Evolutionary conservation across 2,888 invertebrate species (phyloP).

Genomic region (Imbricaverruca yamaguchii): DNA sequence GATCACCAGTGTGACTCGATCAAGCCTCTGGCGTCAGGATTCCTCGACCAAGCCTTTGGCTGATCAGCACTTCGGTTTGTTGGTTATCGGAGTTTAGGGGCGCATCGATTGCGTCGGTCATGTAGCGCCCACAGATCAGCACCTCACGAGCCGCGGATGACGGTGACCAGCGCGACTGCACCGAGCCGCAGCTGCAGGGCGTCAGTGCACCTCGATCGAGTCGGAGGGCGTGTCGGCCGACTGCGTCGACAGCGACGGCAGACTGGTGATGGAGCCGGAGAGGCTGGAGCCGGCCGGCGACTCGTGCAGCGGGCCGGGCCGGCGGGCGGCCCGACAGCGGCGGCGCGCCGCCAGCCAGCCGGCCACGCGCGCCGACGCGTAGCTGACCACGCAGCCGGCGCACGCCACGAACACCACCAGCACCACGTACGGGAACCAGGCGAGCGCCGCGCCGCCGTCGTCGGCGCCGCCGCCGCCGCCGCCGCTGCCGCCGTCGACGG

Average conservation of each 20-base stretch:
- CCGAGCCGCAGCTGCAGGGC: background rate
- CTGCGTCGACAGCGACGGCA: background rate
- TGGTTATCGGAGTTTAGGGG: no score
- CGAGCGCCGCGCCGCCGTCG: slow-evolving; percentile 25
- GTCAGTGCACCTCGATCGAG: slow-evolving; percentile 6
- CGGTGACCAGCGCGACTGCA: background rate
- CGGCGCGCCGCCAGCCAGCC: slow-evolving; percentile 75
- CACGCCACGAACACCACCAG: slow-evolving; percentile 75
- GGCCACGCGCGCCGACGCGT: slow-evolving; percentile 53
- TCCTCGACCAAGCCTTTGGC: background rate
- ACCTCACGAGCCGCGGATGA: background rate
- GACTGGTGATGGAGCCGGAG: slow-evolving; percentile 6
- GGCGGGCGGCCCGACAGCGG: slow-evolving; percentile 58
- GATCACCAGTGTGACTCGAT: slow-evolving; percentile 40
- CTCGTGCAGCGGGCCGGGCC: slow-evolving; percentile 57
- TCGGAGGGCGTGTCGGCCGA: background rate
- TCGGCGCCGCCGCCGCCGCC: no score
- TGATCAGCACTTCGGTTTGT: no score
- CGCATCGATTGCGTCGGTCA: no score
- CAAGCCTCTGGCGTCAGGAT: slow-evolving; percentile 27
- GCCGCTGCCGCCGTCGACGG: background rate
- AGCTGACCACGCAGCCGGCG: slow-evolving; percentile 69
- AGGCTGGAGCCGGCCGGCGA: slow-evolving; percentile 46
- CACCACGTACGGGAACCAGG: slow-evolving; percentile 62
- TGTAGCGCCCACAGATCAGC: no score